Evolutionary conservation across 2,113 vertebrate genomes (phyloP).

Genomic region (Petaurus breviceps): DNA sequence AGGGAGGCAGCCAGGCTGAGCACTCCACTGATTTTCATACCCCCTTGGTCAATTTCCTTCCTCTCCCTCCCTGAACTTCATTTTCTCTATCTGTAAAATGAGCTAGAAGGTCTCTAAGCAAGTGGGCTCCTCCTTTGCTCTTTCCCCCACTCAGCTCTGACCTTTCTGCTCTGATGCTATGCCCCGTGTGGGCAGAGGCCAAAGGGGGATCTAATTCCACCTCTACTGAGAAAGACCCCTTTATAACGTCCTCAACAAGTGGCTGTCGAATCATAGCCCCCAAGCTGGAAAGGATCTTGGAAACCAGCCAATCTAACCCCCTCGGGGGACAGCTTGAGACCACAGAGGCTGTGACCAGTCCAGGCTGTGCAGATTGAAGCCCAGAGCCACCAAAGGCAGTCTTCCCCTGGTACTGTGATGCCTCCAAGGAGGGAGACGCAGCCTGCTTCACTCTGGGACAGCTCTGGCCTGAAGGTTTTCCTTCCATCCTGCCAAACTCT

Average conservation of each 20-base stretch:
- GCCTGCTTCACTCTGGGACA: background rate
- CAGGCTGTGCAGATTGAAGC: background rate
- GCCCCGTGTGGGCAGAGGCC: background rate
- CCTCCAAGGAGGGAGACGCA: background rate
- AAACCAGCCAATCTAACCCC: background rate
- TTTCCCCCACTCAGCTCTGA: background rate
- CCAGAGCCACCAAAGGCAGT: background rate
- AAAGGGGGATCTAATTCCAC: background rate
- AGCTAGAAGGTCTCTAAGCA: background rate
- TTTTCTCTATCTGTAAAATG: background rate
- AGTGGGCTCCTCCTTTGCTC: background rate
- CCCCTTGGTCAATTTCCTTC: background rate
- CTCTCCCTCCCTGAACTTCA: background rate
- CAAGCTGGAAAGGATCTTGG: background rate
- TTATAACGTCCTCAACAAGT: background rate
- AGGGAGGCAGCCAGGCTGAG: background rate
- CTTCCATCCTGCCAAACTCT: background rate
- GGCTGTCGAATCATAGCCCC: background rate
- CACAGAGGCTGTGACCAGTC: background rate
- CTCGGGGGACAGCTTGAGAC: background rate
- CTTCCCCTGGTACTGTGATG: no score
- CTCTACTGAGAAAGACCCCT: background rate
- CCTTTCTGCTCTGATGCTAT: background rate
- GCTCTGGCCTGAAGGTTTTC: background rate
- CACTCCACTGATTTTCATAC: background rate